Evolutionary conservation across 1,140 invertebrate species (phyloP), one percentile per base, ranked within the genome.

Genomic region (Drosophila bifasciata): DNA sequence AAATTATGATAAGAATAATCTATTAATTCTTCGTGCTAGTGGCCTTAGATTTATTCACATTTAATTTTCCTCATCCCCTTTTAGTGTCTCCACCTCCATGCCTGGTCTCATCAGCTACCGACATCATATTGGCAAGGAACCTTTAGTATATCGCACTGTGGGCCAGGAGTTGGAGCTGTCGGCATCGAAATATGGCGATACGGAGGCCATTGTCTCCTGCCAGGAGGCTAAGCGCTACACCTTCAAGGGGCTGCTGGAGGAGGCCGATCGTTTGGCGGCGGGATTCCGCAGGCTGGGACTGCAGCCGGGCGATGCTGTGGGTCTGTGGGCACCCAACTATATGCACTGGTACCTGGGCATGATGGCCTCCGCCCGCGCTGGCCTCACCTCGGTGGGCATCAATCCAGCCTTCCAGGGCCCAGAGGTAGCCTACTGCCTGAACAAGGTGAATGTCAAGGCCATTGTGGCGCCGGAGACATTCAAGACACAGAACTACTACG

Each of bases 251-350:
- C 88, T 96, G 0, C 69, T 95, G 5, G 85, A 92, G 21, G 92
- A 96, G 83, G 95, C 93, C 1, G 95, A 99, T 80, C 93, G 94
- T 28, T 81, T 99, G 1, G 98, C 97, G 2, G 95, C 95, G 13
- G 96, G 97, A 1, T 92, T 99, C 0, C 89, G 95, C 41, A 93
- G 94, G 21, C 83, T 98, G 9, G 97, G 97, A 0, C 89, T 99
- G 9, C 86, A 95, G 62, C 93, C 92, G 50, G 97, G 97, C 0
- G 98, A 99, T 84, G 91, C 96, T 6, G 76, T 99, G 2, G 98
- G 96, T 0, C 93, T 99, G 11, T 99, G 97, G 96, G 95, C 95
- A 0, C 97, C 97, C 0, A 99, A 99, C 92, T 93, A 93, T 21
- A 85, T 95, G 5, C 95, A 97, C 80, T 99, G 98, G 97, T 93